phyloP scores from a whole-genome alignment of 2,888 invertebrate species.

The Allacma fusca region DNA sequence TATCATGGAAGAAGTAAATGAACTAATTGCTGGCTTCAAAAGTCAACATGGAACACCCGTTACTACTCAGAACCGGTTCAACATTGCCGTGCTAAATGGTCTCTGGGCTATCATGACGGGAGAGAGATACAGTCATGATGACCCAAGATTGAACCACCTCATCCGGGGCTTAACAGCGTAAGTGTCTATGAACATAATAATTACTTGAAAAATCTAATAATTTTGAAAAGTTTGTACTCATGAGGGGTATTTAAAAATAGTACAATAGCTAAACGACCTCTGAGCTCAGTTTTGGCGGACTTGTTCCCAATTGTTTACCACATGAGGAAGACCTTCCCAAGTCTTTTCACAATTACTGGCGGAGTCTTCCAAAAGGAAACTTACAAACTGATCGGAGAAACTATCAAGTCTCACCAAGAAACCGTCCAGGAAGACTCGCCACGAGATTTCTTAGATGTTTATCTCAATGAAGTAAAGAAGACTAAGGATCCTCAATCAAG shows the following conservation, averaged over 20 bases:
- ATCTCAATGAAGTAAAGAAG: constrained; percentile 49
- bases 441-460: constrained; percentile 58
- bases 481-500: constrained; percentile 45
- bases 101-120: constrained; percentile 54
- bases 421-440: constrained; percentile 49
- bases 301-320: constrained; percentile 47
- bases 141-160: constrained; percentile 48
- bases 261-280: neutral
- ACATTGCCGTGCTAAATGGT: constrained; percentile 55
- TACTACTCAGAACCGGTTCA: constrained; percentile 52
- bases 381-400: constrained; percentile 44
- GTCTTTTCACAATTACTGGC: constrained; percentile 30
- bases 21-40: constrained; percentile 48
- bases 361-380: constrained; percentile 38
- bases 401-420: constrained; percentile 48
- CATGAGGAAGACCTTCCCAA: constrained; percentile 22
- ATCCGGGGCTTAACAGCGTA: constrained; percentile 51
- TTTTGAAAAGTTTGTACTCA: no score
- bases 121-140: constrained; percentile 52
- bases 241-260: neutral
- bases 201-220: neutral
- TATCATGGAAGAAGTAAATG: constrained; percentile 52
- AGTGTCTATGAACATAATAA: neutral
- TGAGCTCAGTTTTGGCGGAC: constrained; percentile 14
- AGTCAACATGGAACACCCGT: constrained; percentile 50